A percentile compares a stretch with the other conserved stretches of the same genome.
phyloP scores from a whole-genome alignment of 2,888 invertebrate species.

The Melanchra persicariae region DNA sequence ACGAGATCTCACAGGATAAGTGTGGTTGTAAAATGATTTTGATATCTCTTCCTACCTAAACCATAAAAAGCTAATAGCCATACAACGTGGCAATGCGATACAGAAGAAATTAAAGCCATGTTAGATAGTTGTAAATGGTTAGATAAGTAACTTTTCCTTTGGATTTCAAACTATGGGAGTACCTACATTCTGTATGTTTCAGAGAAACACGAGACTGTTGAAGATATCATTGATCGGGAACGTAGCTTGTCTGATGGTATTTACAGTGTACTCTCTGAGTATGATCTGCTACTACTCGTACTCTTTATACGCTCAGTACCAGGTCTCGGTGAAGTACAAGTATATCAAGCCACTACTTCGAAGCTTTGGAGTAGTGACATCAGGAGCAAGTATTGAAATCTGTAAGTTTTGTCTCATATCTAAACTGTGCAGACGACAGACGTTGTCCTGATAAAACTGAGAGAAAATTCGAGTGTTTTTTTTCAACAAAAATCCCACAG shows the following conservation, averaged over 20 bases:
- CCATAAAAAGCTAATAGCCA: too few species aligned
- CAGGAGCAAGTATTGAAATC: constrained; percentile 13
- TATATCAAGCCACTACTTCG: constrained; percentile 1
- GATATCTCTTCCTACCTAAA: too few species aligned
- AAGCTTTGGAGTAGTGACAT: constrained; percentile 1
- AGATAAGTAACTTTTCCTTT: too few species aligned
- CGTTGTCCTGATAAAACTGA: too few species aligned
- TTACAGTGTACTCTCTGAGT: constrained; percentile 9
- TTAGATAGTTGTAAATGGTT: too few species aligned
- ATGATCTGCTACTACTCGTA: constrained; percentile 1
- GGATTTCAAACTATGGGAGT: background rate
- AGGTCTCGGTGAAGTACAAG: background rate
- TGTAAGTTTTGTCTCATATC: background rate
- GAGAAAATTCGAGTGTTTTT: too few species aligned
- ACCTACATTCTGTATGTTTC: background rate
- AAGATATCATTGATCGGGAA: constrained; percentile 8
- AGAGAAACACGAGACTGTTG: constrained; percentile 1
- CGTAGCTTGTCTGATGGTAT: background rate
- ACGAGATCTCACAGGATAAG: too few species aligned
- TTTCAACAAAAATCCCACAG: too few species aligned
- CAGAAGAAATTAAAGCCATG: too few species aligned
- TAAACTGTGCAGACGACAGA: too few species aligned
- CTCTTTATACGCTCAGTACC: constrained; percentile 9
- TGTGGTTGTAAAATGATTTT: too few species aligned
- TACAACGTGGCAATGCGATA: too few species aligned